A percentile compares a stretch with the other conserved stretches of the same genome.
Conservation (phyloP, 2,797 vertebrate genomes). For the Rallus crepitans region DNA sequence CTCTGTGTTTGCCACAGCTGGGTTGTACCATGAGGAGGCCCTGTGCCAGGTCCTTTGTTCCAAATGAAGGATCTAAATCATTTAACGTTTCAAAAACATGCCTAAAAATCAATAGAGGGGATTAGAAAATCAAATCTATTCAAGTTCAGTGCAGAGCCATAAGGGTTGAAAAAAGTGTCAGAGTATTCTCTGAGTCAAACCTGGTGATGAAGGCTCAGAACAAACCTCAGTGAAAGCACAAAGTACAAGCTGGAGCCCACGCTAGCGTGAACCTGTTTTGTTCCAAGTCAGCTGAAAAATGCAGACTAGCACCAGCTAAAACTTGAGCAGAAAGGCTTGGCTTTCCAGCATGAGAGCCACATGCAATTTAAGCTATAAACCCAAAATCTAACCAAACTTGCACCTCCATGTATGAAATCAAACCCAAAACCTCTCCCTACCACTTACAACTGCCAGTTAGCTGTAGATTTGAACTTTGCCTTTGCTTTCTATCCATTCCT, state of each 20-base stretch:
- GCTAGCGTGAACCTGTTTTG: not conserved
- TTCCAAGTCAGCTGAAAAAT: not conserved
- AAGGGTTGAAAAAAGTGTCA: not conserved
- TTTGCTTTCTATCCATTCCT: not conserved
- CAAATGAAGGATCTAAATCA: not conserved
- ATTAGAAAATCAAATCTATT: constrained; percentile 18
- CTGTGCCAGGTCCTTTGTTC: constrained; percentile 23
- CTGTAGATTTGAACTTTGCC: not conserved
- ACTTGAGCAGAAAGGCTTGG: not conserved
- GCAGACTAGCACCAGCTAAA: not conserved
- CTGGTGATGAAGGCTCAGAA: not conserved
- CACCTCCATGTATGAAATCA: not conserved
- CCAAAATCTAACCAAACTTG: not conserved
- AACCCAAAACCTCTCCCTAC: not conserved
- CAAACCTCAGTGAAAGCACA: not conserved
- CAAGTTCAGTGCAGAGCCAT: not conserved
- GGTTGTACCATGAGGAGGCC: not conserved
- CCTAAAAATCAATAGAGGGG: constrained; percentile 8
- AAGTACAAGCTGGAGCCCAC: not conserved
- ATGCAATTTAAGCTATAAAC: not conserved
- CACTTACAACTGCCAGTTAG: not conserved
- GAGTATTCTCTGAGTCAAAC: not conserved
- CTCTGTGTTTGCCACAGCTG: not conserved
- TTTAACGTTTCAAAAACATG: not conserved
- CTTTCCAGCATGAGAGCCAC: not conserved